These are phyloP conservation scores for Erebia aethiops DNA, from an alignment of 2,888 invertebrate genomes.

Conservation along the genomic window DNA sequence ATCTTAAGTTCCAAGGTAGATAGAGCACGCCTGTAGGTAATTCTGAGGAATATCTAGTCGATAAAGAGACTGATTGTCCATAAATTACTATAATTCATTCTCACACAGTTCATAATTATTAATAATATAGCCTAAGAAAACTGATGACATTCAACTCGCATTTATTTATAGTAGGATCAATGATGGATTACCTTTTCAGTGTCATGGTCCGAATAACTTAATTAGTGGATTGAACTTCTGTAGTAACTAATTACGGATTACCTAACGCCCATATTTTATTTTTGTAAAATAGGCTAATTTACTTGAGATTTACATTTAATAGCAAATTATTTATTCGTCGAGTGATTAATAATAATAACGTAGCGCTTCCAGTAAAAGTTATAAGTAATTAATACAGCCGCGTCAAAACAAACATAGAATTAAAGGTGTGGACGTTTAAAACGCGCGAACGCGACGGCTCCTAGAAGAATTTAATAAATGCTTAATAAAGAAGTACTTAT, in stretches of 20 bases:
- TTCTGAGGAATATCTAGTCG: too few relatives aligned
- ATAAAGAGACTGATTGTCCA: too few relatives aligned
- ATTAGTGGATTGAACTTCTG: not conserved
- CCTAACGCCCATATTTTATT: conserved; percentile 1
- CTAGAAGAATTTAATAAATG: not conserved
- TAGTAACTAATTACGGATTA: not conserved
- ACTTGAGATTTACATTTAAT: conserved; percentile 17
- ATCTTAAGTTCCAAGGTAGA: too few relatives aligned
- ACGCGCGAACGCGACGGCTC: not conserved
- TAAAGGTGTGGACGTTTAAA: not conserved
- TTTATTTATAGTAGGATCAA: not conserved
- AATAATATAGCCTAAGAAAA: too few relatives aligned
- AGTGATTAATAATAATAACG: not conserved
- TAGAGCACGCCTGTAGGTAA: too few relatives aligned
- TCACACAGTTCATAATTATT: too few relatives aligned
- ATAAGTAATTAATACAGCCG: not conserved
- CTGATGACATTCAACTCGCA: too few relatives aligned
- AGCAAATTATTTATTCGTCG: not conserved
- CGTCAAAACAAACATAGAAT: not conserved
- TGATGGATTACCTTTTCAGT: not conserved
- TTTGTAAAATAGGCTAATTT: not conserved
- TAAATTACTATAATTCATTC: too few relatives aligned
- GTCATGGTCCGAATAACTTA: not conserved
- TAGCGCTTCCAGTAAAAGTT: conserved; percentile 21
- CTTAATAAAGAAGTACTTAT: too few relatives aligned